These are phyloP conservation scores for Todiramphus saurophagus DNA, from an alignment of 2,113 vertebrate species.

Conservation along the genomic window DNA sequence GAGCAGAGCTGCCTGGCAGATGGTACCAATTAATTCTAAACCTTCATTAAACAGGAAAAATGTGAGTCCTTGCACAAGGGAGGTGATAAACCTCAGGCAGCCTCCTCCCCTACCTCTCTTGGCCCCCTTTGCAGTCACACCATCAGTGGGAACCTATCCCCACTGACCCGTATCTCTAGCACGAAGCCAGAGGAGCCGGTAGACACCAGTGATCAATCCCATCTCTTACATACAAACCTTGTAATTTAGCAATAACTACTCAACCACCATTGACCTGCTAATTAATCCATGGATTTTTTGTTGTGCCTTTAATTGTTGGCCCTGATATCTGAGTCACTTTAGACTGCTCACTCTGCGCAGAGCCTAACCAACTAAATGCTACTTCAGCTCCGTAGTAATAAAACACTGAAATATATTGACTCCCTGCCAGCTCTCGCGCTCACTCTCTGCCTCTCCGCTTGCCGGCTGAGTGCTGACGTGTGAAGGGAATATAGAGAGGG, in stretches of 20 bases:
- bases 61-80: fast-evolving
- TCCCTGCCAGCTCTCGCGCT: constrained; percentile 70
- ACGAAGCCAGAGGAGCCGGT: background rate
- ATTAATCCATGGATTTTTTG: constrained; percentile 80
- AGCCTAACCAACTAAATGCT: constrained; percentile 77
- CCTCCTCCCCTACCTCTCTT: background rate
- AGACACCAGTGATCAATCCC: constrained; percentile 66
- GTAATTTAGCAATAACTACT: constrained; percentile 80
- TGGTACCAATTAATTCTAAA: background rate
- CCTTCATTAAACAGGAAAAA: background rate
- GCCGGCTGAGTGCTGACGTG: constrained; percentile 50
- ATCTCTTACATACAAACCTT: constrained; percentile 68
- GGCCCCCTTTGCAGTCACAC: constrained; percentile 30
- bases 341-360: constrained; percentile 66
- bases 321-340: constrained; percentile 71
- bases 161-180: constrained; percentile 42
- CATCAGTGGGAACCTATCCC: constrained; percentile 20
- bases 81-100: background rate
- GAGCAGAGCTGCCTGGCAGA: background rate
- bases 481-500: constrained; percentile 70
- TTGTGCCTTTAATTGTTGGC: constrained; percentile 75
- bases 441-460: constrained; percentile 47
- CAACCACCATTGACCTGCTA: constrained; percentile 77
- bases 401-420: constrained; percentile 81
- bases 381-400: constrained; percentile 75